Conservation (phyloP, 2,113 vertebrate species). For the Campylorhamphus procurvoides region DNA sequence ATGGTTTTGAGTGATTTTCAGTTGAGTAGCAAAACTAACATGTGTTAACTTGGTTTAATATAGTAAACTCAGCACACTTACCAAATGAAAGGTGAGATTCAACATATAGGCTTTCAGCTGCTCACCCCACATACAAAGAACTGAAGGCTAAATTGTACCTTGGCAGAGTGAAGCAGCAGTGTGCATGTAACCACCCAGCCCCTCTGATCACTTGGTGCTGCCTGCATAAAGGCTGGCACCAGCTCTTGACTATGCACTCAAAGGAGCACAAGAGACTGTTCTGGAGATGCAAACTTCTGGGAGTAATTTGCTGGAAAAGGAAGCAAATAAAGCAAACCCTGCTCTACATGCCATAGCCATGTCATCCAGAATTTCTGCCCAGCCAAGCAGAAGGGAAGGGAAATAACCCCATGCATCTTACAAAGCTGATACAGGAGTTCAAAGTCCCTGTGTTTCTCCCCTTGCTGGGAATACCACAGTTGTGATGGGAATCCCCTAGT, state of each 20-base stretch:
- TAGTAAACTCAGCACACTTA: background rate
- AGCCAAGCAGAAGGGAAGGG: slow-evolving; percentile 15
- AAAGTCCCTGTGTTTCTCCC: background rate
- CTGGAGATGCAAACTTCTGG: background rate
- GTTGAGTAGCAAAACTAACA: background rate
- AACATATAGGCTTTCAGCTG: background rate
- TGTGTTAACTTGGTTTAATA: background rate
- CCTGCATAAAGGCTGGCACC: background rate
- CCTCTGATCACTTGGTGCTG: background rate
- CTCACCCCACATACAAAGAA: background rate
- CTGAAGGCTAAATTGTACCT: background rate
- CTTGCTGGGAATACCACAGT: background rate
- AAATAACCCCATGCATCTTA: slow-evolving; percentile 21
- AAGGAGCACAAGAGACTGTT: background rate
- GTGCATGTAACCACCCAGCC: background rate
- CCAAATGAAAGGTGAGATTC: background rate
- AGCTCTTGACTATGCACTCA: background rate
- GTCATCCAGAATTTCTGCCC: slow-evolving; percentile 1
- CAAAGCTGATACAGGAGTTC: background rate
- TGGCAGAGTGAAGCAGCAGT: background rate
- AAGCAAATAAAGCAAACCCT: slow-evolving; percentile 23
- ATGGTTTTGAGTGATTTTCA: slow-evolving; percentile 51
- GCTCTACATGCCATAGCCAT: background rate
- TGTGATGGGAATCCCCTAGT: background rate
- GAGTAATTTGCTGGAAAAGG: slow-evolving; percentile 13